Conservation (phyloP, 2,113 vertebrate species). For the Lucifuga dentata region DNA sequence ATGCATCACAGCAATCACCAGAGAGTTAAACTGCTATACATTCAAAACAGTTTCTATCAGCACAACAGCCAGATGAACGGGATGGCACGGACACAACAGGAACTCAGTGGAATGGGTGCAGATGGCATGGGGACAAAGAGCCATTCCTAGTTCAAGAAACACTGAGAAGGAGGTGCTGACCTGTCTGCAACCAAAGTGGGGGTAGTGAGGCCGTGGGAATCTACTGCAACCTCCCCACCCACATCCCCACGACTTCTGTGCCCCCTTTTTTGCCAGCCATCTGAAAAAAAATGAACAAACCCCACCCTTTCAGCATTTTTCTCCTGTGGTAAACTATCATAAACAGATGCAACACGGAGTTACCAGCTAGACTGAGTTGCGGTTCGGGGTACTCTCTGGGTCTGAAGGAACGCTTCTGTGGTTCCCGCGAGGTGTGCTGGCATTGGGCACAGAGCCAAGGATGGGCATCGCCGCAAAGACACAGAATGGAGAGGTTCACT, state of each 20-base stretch:
- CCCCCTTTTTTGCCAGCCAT: conserved; percentile 82
- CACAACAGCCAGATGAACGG: conserved; percentile 86
- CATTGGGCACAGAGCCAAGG: conserved; percentile 91
- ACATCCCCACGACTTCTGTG: conserved; percentile 67
- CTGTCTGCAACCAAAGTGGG: conserved; percentile 82
- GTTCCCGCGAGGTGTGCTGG: conserved; percentile 89
- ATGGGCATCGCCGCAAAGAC: conserved; percentile 89
- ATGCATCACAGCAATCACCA: conserved; percentile 90
- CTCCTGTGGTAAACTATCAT: conserved; percentile 76
- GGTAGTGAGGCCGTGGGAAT: conserved; percentile 83
- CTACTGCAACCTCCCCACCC: conserved; percentile 78
- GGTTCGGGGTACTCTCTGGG: conserved; percentile 78
- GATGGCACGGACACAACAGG: conserved; percentile 91
- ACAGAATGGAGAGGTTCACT: conserved; percentile 86
- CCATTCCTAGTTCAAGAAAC: conserved; percentile 69
- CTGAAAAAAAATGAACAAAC: conserved; percentile 83
- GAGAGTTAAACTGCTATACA: conserved; percentile 88
- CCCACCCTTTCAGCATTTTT: conserved; percentile 80
- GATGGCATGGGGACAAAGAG: conserved; percentile 66
- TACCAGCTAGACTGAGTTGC: conserved; percentile 76
- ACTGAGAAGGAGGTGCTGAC: conserved; percentile 87
- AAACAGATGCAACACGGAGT: conserved; percentile 73
- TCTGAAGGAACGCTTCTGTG: conserved; percentile 82
- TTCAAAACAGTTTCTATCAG: conserved; percentile 82
- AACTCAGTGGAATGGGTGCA: conserved; percentile 87